Base-by-base conservation (phyloP, 2,113 vertebrate species). In the Tichodroma muraria region DNA sequence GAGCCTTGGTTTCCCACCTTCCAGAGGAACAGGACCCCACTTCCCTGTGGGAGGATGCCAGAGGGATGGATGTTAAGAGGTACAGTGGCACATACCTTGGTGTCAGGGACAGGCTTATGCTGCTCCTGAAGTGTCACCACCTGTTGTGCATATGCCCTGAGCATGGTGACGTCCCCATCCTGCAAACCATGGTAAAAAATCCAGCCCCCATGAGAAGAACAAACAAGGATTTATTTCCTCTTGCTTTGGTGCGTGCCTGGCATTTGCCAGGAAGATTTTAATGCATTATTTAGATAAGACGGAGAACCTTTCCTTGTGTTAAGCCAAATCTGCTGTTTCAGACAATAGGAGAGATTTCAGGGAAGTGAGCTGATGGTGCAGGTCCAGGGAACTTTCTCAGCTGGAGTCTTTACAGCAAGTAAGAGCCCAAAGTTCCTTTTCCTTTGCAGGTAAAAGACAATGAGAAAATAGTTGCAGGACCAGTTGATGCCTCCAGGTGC, bases 31-130 rank as follows among this genome's bases (percentile, higher is more conserved):
- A 33, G 10, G n/a, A 35, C 4, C 16, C 8, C 5, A 5, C 2
- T 57, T 7, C 9, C 10, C 35, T 0, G 0, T 1, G 3, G 5
- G 9, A 47, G 15, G 10, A 27, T n/a, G 15, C 49, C 22, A n/a
- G 31, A 40, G 40, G 15, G 44, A 80, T 71, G 72, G 27, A 50
- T 38, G 27, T 56, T 61, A 56, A 65, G 33, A 75, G 50, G 28
- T 50, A 18, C 49, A 66, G 30, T 47, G 44, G 13, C n/a, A 60
- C 18, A 22, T 1, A 13, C 30, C n/a, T 56, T 45, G 11, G 1
- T 83, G 60, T 37, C 60, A 77, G 1, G 5, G 56, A 73, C 27
- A 69, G 18, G 22, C 35, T 54, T 45, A 14, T 69, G 33, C 65
- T 86, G 50, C 21, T 63, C 5, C 89, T 56, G 31, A 25, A 61